Percentiles rank a stretch among this genome's conserved stretches.
These are phyloP conservation scores for Cantharis lateralis DNA, from an alignment of 2,888 invertebrate genomes.

Conservation along the genomic window DNA sequence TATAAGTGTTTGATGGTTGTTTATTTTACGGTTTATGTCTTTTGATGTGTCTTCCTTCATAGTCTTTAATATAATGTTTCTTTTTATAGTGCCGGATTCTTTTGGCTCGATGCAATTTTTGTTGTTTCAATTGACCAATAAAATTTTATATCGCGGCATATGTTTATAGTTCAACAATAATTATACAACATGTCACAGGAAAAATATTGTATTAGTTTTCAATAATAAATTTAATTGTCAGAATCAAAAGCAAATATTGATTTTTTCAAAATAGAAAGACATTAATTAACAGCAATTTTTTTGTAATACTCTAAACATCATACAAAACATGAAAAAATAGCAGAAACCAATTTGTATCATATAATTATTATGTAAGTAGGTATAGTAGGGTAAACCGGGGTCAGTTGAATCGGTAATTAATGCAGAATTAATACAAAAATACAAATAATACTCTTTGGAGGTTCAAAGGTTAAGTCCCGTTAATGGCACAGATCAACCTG, in stretches of 20 bases:
- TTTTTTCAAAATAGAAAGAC: neutral
- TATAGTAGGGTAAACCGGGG: no score
- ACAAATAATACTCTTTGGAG: no score
- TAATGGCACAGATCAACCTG: no score
- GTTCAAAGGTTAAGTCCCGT: no score
- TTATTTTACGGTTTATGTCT: constrained; percentile 50
- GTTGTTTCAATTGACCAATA: neutral
- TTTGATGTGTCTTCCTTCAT: constrained; percentile 32
- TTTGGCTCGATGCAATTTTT: neutral
- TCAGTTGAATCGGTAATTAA: no score
- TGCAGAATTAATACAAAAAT: no score
- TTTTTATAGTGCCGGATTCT: constrained; percentile 28
- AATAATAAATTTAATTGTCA: neutral
- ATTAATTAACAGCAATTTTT: no score
- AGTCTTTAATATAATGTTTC: constrained; percentile 19
- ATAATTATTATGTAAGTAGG: no score
- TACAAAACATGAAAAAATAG: no score
- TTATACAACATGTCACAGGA: no score
- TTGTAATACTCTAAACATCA: no score
- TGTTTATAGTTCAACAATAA: neutral
- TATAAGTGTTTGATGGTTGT: constrained; percentile 51
- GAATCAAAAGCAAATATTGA: neutral
- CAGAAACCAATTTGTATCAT: no score
- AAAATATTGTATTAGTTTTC: neutral
- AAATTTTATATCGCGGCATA: neutral